Percentiles rank a stretch among this genome's conserved stretches.
Evolutionary conservation across 2,797 vertebrate genomes (phyloP).

Genomic region (Apogon talboti): DNA sequence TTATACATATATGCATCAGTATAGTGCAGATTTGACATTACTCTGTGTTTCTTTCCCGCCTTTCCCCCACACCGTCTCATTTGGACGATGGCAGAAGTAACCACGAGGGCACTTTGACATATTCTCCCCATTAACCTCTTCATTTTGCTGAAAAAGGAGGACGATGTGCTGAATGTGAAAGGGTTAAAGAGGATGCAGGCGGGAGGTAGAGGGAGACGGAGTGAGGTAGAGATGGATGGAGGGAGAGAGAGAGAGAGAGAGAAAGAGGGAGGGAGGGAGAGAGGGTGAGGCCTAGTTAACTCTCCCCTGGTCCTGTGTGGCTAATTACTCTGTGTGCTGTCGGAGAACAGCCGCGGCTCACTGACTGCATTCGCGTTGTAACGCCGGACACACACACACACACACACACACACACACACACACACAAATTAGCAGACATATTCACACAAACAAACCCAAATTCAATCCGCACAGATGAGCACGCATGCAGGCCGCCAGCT

Average conservation of each 20-base stretch:
- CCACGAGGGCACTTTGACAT: slow-evolving; percentile 18
- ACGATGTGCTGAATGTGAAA: slow-evolving; percentile 30
- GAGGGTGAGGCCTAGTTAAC: slow-evolving; percentile 79
- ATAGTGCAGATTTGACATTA: slow-evolving; percentile 3
- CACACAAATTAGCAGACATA: slow-evolving; percentile 69
- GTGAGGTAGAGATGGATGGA: slow-evolving; percentile 21
- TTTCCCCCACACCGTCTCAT: slow-evolving; percentile 4
- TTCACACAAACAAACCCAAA: slow-evolving; percentile 74
- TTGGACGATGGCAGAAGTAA: slow-evolving; percentile 12
- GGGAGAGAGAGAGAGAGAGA: slow-evolving; percentile 6
- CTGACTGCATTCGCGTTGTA: slow-evolving; percentile 76
- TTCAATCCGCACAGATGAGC: slow-evolving; percentile 67
- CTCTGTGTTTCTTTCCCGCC: neutral
- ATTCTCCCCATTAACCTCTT: slow-evolving; percentile 35
- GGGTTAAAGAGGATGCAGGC: slow-evolving; percentile 44
- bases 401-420: slow-evolving; percentile 35
- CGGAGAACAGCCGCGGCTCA: slow-evolving; percentile 71
- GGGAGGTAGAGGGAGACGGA: slow-evolving; percentile 6
- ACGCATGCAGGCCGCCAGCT: slow-evolving; percentile 56
- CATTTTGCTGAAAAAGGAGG: slow-evolving; percentile 32
- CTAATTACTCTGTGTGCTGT: slow-evolving; percentile 85
- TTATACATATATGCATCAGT: neutral
- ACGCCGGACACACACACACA: slow-evolving; percentile 64
- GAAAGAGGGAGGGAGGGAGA: slow-evolving; percentile 19
- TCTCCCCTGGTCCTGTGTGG: slow-evolving; percentile 82